These are phyloP conservation scores for Caenorhabditis sinica DNA, from an alignment of 2,888 invertebrate species.

Conservation along the genomic window DNA sequence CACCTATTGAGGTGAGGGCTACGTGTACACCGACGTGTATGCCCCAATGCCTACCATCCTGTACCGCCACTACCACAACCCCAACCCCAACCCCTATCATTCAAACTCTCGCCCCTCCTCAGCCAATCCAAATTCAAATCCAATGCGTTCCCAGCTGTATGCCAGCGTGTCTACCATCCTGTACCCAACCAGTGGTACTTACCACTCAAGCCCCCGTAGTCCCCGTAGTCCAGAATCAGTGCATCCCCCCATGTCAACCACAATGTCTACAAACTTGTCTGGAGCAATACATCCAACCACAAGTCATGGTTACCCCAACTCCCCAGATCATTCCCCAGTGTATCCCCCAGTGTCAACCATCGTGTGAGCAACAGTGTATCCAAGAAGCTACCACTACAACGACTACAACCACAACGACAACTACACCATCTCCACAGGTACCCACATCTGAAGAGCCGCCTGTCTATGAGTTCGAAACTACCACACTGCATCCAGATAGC, in stretches of 20 bases:
- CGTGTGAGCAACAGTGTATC: conserved; percentile 67
- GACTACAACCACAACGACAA: conserved; percentile 24
- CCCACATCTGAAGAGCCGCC: conserved; percentile 21
- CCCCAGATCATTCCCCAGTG: conserved; percentile 43
- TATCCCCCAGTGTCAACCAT: conserved; percentile 67
- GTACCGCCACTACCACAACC: conserved; percentile 53
- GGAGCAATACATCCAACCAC: conserved; percentile 59
- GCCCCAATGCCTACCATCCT: conserved; percentile 62
- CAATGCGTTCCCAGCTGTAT: conserved; percentile 71
- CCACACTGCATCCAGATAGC: conserved; percentile 16
- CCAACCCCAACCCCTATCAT: conserved; percentile 19
- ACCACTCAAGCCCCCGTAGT: conserved; percentile 35
- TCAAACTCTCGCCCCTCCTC: conserved; percentile 28
- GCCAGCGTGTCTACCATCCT: conserved; percentile 68
- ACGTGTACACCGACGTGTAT: conserved; percentile 64
- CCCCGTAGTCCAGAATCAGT: conserved; percentile 41
- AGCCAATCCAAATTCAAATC: conserved; percentile 18
- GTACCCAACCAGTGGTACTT: conserved; percentile 49
- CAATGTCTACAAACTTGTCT: conserved; percentile 69
- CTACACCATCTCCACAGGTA: conserved; percentile 59
- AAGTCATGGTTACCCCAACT: background rate
- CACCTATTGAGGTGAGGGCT: conserved; percentile 59
- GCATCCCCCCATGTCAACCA: conserved; percentile 69
- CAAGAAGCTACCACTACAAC: conserved; percentile 37
- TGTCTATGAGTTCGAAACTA: conserved; percentile 28